Base-by-base conservation (phyloP, 2,797 vertebrate species). In the Nothura maculosa region DNA sequence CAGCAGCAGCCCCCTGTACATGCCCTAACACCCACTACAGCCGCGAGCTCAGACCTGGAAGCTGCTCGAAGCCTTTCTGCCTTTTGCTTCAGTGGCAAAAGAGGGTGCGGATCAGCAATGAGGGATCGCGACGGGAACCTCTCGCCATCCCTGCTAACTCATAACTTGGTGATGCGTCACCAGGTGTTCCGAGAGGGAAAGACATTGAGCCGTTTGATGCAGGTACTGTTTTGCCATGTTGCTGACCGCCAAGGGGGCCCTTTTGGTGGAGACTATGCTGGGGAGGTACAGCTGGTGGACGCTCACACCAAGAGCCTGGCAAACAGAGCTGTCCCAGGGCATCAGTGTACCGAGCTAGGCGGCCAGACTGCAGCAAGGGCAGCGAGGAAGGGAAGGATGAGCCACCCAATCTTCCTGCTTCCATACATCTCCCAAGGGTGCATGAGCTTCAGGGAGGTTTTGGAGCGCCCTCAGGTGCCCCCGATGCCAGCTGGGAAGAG, bases 351-450 rank as follows among this genome's bases (percentile, higher is more conserved):
- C 52, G 68, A 50, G 68, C 58, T 75, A 85, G 40, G 52, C 10
- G 6, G 67, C 40, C 80, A 84, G 83, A 83, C 13, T 67, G 70
- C 64, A 88, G 66, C 60, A 88, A 58, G 32, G 27, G 28, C 40
- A 83, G 85, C 76, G 34, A 77, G 75, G 87, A 76, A 88, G 81
- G 91, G 91, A 93, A 94, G 75, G 68, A 52, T 84, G 69, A 13
- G 7, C 3, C 12, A 19, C 0, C 0, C 47, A 47, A 78, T 76
- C 73, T 77, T 82, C 76, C 40, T 24, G 36, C 43, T 50, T 87
- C 66, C 28, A 17, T 0, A 0, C 20, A 43, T 66, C 42, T 85
- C 79, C 74, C 90, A 64, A 28, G 0, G 1, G 67, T 2, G 9
- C 48, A 72, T 12, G 55, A 66, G 40, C 79, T 22, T 55, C 27